These are phyloP conservation scores for Drosophila lacertosa DNA, from an alignment of 1,140 invertebrate species.

Conservation along the genomic window DNA sequence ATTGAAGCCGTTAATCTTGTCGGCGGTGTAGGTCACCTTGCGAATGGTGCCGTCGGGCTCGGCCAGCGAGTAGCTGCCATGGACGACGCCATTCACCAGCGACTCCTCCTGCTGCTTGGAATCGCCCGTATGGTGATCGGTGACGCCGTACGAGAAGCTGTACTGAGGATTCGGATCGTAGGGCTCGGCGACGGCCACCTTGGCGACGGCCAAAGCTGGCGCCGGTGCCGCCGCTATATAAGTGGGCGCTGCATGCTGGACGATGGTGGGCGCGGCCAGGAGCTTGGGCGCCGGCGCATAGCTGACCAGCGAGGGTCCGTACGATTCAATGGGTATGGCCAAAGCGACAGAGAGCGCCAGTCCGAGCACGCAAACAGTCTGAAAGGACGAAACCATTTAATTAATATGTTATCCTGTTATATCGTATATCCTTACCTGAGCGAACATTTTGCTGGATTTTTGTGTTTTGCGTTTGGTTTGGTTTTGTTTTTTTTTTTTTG, in stretches of 20 bases:
- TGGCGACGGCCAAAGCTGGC: slow-evolving; percentile 79
- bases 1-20: slow-evolving; percentile 87
- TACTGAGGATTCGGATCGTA: slow-evolving; percentile 89
- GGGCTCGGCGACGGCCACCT: slow-evolving; percentile 85
- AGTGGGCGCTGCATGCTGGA: slow-evolving; percentile 44
- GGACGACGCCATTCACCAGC: slow-evolving; percentile 87
- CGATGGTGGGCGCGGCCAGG: slow-evolving; percentile 53
- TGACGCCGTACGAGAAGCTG: slow-evolving; percentile 89
- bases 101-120: slow-evolving; percentile 87
- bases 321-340: slow-evolving; percentile 64
- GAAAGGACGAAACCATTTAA: no score
- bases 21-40: slow-evolving; percentile 86
- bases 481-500: no score
- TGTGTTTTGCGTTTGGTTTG: no score
- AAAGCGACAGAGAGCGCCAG: slow-evolving; percentile 56
- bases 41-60: slow-evolving; percentile 88
- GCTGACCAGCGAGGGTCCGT: slow-evolving; percentile 58
- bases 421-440: slow-evolving; percentile 56
- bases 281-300: slow-evolving; percentile 63
- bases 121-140: slow-evolving; percentile 89
- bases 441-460: slow-evolving; percentile 55
- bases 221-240: slow-evolving; percentile 69
- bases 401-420: no score
- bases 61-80: slow-evolving; percentile 87
- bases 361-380: slow-evolving; percentile 68